These are phyloP conservation scores for Coregonus ussuriensis DNA, from an alignment of 2,797 vertebrate genomes.

Conservation along the genomic window DNA sequence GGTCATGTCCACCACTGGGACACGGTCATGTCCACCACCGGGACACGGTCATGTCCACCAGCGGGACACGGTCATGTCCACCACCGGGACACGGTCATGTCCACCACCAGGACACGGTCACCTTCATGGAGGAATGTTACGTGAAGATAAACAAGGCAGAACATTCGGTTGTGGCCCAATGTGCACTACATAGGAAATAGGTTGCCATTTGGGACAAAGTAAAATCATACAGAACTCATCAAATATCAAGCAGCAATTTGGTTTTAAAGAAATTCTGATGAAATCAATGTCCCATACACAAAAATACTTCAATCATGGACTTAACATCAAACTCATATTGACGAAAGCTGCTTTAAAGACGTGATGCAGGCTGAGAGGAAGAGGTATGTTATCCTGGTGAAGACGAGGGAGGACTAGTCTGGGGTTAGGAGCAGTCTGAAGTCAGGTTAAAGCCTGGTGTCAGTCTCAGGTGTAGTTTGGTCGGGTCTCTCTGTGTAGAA, in stretches of 20 bases:
- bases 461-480: slow-evolving; percentile 13
- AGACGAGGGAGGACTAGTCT: slow-evolving; percentile 54
- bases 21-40: too few relatives aligned
- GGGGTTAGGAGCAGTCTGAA: slow-evolving; percentile 51
- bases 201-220: neutral
- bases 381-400: slow-evolving; percentile 70
- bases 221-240: slow-evolving; percentile 26
- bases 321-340: slow-evolving; percentile 52
- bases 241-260: slow-evolving; percentile 81
- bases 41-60: too few relatives aligned
- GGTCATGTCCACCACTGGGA: too few relatives aligned
- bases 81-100: too few relatives aligned
- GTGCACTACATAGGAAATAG: neutral
- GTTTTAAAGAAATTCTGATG: slow-evolving; percentile 79
- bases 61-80: too few relatives aligned
- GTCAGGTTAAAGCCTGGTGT: slow-evolving; percentile 73
- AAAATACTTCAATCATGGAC: slow-evolving; percentile 33
- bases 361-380: slow-evolving; percentile 77
- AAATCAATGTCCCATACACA: slow-evolving; percentile 49
- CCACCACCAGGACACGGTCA: too few relatives aligned
- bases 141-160: too few relatives aligned
- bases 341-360: slow-evolving; percentile 74
- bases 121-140: too few relatives aligned
- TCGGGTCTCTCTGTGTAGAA: slow-evolving; percentile 90
- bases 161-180: too few relatives aligned